Evolutionary conservation across 2,888 invertebrate genomes (phyloP).

Genomic region (Ochropleura leucogaster): DNA sequence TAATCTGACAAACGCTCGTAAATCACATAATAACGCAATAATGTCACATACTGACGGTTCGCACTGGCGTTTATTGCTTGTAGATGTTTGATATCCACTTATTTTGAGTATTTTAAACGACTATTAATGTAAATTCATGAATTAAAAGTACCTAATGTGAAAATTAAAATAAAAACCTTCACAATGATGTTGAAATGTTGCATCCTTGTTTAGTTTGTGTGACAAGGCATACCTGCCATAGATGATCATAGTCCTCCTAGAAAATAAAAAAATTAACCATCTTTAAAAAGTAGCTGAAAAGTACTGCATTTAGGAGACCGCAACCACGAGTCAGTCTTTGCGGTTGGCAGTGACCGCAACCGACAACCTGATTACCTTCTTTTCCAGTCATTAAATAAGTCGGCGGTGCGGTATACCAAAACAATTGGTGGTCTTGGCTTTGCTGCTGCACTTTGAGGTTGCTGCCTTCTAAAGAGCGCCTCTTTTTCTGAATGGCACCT

Average conservation of each 20-base stretch:
- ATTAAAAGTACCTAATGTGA: constrained; percentile 4
- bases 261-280: background rate
- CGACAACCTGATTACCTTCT: background rate
- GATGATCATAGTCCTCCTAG: background rate
- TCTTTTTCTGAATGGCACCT: too few species aligned
- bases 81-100: constrained; percentile 50
- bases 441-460: background rate
- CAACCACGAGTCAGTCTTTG: background rate
- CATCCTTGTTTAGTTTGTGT: too few species aligned
- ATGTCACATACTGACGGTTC: constrained; percentile 59
- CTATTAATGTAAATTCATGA: background rate
- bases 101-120: constrained; percentile 43
- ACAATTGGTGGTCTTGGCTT: background rate
- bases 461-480: background rate
- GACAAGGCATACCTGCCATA: too few species aligned
- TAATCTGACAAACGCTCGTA: constrained; percentile 66
- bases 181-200: background rate
- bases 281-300: background rate
- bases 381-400: background rate
- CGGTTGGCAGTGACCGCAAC: background rate
- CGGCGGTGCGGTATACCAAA: background rate
- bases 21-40: constrained; percentile 69
- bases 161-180: background rate
- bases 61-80: constrained; percentile 63
- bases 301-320: background rate